These are phyloP conservation scores for Callithrix jacchus DNA, from an alignment of 2,113 vertebrate species.

Conservation along the genomic window DNA sequence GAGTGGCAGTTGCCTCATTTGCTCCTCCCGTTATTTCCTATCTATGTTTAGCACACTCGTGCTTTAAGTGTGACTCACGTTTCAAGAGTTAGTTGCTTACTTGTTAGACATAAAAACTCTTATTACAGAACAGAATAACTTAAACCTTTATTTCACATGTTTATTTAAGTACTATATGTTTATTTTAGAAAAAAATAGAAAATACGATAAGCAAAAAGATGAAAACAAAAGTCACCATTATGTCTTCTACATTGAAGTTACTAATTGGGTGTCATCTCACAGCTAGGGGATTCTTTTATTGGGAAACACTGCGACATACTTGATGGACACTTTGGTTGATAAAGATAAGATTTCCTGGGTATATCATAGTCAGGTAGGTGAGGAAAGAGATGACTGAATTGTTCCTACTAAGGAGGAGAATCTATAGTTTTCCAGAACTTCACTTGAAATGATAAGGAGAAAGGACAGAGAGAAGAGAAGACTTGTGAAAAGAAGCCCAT, in stretches of 20 bases:
- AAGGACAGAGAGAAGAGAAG: neutral
- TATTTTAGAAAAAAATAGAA: constrained; percentile 38
- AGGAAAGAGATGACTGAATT: neutral
- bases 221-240: neutral
- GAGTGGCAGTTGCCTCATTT: neutral
- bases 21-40: neutral
- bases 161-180: neutral
- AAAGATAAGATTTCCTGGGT: neutral
- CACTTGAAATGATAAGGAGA: neutral
- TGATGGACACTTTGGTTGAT: neutral
- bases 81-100: neutral
- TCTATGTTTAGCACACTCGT: neutral
- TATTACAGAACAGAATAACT: neutral
- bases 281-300: neutral
- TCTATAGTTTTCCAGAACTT: neutral
- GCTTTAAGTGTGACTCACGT: neutral
- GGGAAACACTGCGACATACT: neutral
- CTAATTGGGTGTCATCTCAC: neutral
- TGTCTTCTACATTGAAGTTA: neutral
- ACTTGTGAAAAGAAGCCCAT: neutral
- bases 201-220: neutral
- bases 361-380: neutral
- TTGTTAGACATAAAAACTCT: neutral
- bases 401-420: neutral
- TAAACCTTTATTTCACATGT: neutral